phyloP scores from a whole-genome alignment of 37 sponge, comb jelly and placozoan species.

The Mnemiopsis leidyi region DNA sequence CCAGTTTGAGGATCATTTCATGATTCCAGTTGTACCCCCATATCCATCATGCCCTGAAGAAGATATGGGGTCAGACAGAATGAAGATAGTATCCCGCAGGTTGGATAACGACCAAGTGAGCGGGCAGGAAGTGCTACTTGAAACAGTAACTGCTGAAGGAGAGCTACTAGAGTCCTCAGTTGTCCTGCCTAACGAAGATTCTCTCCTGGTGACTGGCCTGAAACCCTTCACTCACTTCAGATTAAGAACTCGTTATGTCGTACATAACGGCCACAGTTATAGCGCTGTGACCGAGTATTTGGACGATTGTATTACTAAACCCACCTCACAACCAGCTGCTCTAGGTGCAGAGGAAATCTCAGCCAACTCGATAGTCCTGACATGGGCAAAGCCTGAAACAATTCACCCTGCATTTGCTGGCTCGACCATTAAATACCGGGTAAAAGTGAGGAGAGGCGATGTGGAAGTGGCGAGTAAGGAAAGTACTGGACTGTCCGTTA shows the following conservation, averaged over 20 bases:
- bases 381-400: neutral
- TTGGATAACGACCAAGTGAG: neutral
- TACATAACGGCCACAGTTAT: neutral
- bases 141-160: neutral
- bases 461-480: too few species aligned
- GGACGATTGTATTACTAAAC: neutral
- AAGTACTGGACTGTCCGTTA: neutral
- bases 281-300: neutral
- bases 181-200: neutral
- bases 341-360: neutral
- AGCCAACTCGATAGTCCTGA: neutral
- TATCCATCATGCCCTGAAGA: neutral
- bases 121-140: conserved; percentile 39
- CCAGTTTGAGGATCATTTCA: neutral
- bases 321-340: neutral
- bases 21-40: neutral
- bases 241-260: neutral
- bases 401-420: neutral
- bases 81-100: neutral
- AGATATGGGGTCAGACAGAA: neutral
- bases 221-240: neutral
- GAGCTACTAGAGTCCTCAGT: neutral
- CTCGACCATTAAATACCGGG: neutral
- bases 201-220: neutral
- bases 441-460: neutral